Percentiles rank a stretch among this genome's conserved stretches.
Evolutionary conservation across 2,888 invertebrate species (phyloP).

Genomic region (Acanthopleura granulata): DNA sequence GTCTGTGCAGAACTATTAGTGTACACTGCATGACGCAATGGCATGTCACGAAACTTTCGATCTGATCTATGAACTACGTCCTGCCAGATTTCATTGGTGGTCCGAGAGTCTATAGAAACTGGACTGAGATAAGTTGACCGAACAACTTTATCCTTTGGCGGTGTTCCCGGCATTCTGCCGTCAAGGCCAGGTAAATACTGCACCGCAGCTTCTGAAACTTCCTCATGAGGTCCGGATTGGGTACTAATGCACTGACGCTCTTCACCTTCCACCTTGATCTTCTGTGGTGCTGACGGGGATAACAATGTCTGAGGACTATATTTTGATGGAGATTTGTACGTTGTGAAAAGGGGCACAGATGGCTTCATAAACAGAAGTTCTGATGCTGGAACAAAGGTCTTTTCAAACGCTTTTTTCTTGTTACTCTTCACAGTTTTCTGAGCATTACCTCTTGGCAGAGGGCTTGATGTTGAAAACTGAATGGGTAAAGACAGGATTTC

Average conservation of each 20-base stretch:
- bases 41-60: not conserved
- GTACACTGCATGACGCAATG: not conserved
- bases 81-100: slow-evolving; percentile 1
- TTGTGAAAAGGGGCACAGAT: not conserved
- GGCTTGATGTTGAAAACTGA: not conserved
- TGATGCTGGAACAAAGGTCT: not conserved
- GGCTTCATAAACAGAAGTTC: not conserved
- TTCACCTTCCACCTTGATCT: not conserved
- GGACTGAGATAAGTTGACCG: not conserved
- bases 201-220: not conserved
- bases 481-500: not conserved
- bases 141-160: not conserved
- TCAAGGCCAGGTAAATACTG: slow-evolving; percentile 1
- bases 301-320: not conserved
- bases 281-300: not conserved
- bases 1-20: not conserved
- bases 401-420: slow-evolving; percentile 1
- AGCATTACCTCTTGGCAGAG: not conserved
- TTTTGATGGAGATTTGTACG: slow-evolving; percentile 3
- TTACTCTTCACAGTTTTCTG: not conserved
- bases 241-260: not conserved
- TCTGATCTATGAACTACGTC: slow-evolving; percentile 1
- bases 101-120: not conserved
- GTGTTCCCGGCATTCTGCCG: not conserved
- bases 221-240: not conserved